Base-by-base conservation (phyloP, 2,888 invertebrate species). In the Drosophila mimica region DNA sequence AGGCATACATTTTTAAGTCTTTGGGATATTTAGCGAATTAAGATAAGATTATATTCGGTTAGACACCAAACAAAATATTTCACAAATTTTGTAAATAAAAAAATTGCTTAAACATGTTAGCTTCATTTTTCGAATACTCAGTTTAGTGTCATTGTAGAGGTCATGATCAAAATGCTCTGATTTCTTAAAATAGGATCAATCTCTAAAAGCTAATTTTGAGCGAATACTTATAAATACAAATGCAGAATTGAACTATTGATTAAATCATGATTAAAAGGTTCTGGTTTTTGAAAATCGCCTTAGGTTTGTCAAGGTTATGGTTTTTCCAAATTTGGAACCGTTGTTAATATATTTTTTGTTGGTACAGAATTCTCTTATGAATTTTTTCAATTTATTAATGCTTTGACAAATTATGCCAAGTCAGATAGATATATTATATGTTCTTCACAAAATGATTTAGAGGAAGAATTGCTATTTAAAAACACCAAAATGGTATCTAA, bases 1-100 rank as follows among this genome's bases (percentile, higher is more conserved):
- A 31, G 17, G 20, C 70, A 51, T 28, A 28, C 34, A 56, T 68
- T 69, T 25, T 46, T 15, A 15, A 49, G 34, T 68, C 68, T 49
- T 68, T 28, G 7, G 20, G 28, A 38, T 31, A 28, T 31, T 15
- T 9, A 9, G 15, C 3, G 30, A 11, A 56, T 30, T 17, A 13
- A 28, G 49, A 69, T 56, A 17, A 48, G 38, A 34, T 69, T 38
- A 34, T 31, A 40, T 38, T 38, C n/a, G 4, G 31, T 20, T 31
- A 3, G 43, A 4, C 17, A 8, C 0, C 3, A 28, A 38, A 7
- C 20, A 38, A 38, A 28, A 3, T 43, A 43, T 34, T 60, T 20
- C 17, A 13, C 15, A n/a, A 31, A 36, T 30, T n/a, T 20, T 15
- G 11, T 8, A 38, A 15, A 13, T 13, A 13, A 13, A 7, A 20